Base-by-base conservation (phyloP, 2,113 vertebrate genomes). In the Trochalopteron elliotii region DNA sequence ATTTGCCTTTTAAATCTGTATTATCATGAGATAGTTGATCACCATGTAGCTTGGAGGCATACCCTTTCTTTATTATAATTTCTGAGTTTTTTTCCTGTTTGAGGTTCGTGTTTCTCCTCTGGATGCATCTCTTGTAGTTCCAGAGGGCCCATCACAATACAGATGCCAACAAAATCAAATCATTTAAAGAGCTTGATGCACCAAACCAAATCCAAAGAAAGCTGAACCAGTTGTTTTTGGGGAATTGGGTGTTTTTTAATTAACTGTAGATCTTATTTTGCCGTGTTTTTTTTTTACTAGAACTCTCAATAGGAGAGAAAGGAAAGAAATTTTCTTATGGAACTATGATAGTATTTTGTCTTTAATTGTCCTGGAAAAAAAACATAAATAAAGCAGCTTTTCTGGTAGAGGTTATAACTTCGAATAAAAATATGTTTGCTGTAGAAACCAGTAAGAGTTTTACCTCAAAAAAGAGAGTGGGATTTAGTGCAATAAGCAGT, bases 401-500 rank as follows among this genome's bases (percentile, higher is more conserved):
- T 75, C 24, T 59, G 19, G 12, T n/a, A 40, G 9, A 57, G 3
- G 5, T 33, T 65, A 4, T 24, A 65, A 42, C 18, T 91, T 82
- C 17, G 56, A 86, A 74, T 50, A 60, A 33, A 74, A 91, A 49
- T 44, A 50, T 9, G 3, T 4, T 85, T 77, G 3, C 27, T 52
- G 33, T 42, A 60, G 33, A 83, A 83, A 40, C 15, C 23, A 71
- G 7, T 28, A 53, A 49, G 22, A n/a, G 5, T 67, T 69, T 52
- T 83, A 33, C 15, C 11, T 94, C 42, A 63, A 33, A 83, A 45
- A 59, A 53, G 3, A 31, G 2, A 45, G 53, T n/a, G 11, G 4
- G 45, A 72, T 72, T 68, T 59, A 63, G 33, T 59, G 44, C 47
- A 69, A 67, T 86, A 84, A 96, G 71, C 56, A 96, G 53, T 16